Evolutionary conservation across 2,888 invertebrate species (phyloP), one percentile per base, ranked within the genome.

Genomic region (Catocala nupta): DNA sequence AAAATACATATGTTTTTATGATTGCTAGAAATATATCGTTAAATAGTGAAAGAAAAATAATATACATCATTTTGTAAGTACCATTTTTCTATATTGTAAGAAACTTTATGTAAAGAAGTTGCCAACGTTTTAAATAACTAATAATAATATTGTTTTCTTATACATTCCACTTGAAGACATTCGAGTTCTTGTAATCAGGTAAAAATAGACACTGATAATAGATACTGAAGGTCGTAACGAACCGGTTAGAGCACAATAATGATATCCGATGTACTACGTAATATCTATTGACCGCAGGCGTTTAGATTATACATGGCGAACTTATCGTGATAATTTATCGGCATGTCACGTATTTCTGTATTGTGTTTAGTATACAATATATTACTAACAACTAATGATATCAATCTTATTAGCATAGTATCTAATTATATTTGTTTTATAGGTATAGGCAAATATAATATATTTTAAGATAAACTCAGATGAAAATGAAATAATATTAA

Each of bases 271-370:
- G 58, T 58, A 44, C 52, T 55, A 43, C 13, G 25, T 47, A 53
- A 43, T 61, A 59, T 61, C 11, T 70, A 52, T 48, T 59, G 56
- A 73, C 65, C 70, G 33, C 59, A 62, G 62, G 44, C 49, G 39
- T 48, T 50, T 62, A 58, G 47, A 62, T 70, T 65, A 71, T 45
- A 57, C 49, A 13, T 48, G 57, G 57, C 59, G 50, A 57, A 54
- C 54, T 56, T 71, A 67, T 63, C 71, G 47, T 39, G 61, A 75
- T 71, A 66, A 70, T 71, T 53, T 71, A 71, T 75, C 53, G 53
- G 55, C 42, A 56, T 63, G 60, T 71, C 71, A 65, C 55, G 49
- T 70, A 65, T 63, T 70, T 57, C 59, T 60, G 55, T 56, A 65
- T 56, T 33, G 55, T 63, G 48, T 70, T 45, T 13, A 56, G 49